Base-by-base conservation (phyloP, 2,888 invertebrate genomes). In the Tachina lurida region DNA sequence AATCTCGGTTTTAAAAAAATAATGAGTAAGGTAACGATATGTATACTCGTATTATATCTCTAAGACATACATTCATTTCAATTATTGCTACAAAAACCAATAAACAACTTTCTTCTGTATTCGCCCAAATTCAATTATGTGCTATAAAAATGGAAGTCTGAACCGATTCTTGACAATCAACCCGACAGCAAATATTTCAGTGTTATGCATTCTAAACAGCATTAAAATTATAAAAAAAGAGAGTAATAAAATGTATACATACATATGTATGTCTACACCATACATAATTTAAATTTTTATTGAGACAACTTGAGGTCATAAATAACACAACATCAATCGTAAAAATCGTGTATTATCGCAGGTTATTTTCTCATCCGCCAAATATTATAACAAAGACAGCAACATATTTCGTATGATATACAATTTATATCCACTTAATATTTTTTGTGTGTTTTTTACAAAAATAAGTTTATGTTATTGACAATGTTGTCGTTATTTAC, bases 281-380 rank as follows among this genome's bases (percentile, higher is more conserved):
- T 31, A 31, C 8, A 47, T 13, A 45, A 31, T 70, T 17, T 15
- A 81, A 76, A 76, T 39, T 80, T 81, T 81, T 81, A 77, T 81
- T 77, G 84, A 31, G 31, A 80, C 79, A 84, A 67, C 76, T 76
- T 41, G 41, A 54, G 76, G 47, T 68, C 73, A 73, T 81, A 84
- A 84, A 81, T 81, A 84, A 77, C 22, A 60, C 12, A 74, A 81
- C 63, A 73, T 65, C 47, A 76, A 9, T 68, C 77, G 67, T 68
- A 45, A 77, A 77, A 68, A 60, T 65, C 62, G 58, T 41, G 70
- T 62, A 41, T 75, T 78, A 82, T 70, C 63, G 45, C 52, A 19
- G 73, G 71, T 74, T 81, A 77, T 77, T 80, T 74, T 43, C 49
- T 56, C 68, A 84, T 76, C 80, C 73, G 67, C 79, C 65, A 49